phyloP scores from a whole-genome alignment of 23 tunicate species.

The Diplosoma virens region DNA sequence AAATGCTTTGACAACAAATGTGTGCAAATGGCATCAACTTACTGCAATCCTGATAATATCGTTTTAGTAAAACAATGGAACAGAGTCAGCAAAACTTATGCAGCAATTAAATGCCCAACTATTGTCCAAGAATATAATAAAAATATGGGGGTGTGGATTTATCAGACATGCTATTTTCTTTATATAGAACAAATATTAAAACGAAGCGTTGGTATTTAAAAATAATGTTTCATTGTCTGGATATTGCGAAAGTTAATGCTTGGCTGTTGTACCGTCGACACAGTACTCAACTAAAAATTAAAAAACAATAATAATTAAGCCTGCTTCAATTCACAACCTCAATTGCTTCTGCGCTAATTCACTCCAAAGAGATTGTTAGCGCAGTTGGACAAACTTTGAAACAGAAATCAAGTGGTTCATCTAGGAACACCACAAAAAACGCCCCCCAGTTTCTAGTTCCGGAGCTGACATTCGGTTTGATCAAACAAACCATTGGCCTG shows the following conservation, averaged over 20 bases:
- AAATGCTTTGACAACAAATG: not conserved
- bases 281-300: not conserved
- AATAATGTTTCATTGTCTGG: not conserved
- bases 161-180: not conserved
- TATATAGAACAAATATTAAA: not conserved
- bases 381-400: not conserved
- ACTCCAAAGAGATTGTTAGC: not conserved
- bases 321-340: not conserved
- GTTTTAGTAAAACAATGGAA: not conserved
- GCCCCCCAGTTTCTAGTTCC: not conserved
- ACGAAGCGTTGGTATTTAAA: not conserved
- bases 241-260: not conserved
- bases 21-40: conserved; percentile 2
- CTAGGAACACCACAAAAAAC: not conserved
- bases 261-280: not conserved
- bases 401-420: not conserved
- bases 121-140: not conserved
- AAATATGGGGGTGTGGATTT: not conserved
- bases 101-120: not conserved
- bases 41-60: not conserved
- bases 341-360: not conserved
- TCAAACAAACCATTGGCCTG: not conserved
- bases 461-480: conserved; percentile 1
- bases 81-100: not conserved
- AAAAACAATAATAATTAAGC: too few species aligned